phyloP scores from a whole-genome alignment of 2,888 invertebrate species.

The Agriopis leucophaearia region DNA sequence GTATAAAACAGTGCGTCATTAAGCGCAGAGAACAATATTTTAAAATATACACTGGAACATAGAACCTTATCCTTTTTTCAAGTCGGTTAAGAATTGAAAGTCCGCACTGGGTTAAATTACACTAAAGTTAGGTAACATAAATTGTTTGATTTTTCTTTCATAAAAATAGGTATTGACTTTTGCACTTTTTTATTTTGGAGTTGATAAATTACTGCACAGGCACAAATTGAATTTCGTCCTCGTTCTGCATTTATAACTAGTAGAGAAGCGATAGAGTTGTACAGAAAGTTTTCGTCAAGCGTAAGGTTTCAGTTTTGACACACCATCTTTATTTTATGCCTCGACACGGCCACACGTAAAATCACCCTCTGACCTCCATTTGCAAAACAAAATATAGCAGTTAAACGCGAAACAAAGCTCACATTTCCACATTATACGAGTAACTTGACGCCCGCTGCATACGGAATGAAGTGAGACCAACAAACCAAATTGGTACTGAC shows the following conservation, averaged over 20 bases:
- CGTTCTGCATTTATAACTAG: background rate
- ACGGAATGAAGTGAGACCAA: slow-evolving; percentile 68
- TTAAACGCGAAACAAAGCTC: slow-evolving; percentile 66
- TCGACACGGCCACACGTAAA: slow-evolving; percentile 27
- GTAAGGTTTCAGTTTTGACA: slow-evolving; percentile 3
- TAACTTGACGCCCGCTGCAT: slow-evolving; percentile 62
- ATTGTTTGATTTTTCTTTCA: too few relatives aligned
- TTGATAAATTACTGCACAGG: too few relatives aligned
- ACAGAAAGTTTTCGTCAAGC: background rate
- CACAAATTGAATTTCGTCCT: too few relatives aligned
- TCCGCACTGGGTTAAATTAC: too few relatives aligned
- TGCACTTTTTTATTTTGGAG: too few relatives aligned
- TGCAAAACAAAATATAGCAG: slow-evolving; percentile 44
- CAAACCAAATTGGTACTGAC: slow-evolving; percentile 65
- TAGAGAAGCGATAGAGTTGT: background rate
- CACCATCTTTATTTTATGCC: slow-evolving; percentile 30
- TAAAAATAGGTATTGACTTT: too few relatives aligned
- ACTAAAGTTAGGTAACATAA: too few relatives aligned
- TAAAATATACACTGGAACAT: too few relatives aligned
- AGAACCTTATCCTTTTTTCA: too few relatives aligned
- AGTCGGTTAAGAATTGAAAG: too few relatives aligned
- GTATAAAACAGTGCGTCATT: too few relatives aligned
- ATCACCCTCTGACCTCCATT: slow-evolving; percentile 42
- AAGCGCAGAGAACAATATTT: too few relatives aligned
- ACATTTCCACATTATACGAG: slow-evolving; percentile 59